These are phyloP conservation scores for Orchestia grillus DNA, from an alignment of 1,140 invertebrate genomes.

Conservation along the genomic window DNA sequence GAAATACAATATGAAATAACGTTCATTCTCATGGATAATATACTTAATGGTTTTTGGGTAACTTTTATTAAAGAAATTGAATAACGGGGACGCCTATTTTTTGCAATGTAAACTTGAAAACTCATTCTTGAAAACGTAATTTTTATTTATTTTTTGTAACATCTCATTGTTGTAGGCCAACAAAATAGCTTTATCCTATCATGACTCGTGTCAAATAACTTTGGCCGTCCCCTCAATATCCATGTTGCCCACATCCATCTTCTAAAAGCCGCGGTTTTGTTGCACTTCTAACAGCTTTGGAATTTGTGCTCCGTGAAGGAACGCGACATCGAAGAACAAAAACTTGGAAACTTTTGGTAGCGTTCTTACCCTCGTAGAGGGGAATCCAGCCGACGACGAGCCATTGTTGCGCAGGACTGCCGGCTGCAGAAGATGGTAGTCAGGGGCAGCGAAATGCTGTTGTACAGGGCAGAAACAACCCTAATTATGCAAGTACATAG, in stretches of 20 bases:
- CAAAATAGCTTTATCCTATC: neutral
- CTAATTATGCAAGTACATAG: neutral
- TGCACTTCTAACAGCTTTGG: neutral
- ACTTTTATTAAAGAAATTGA: too few relatives aligned
- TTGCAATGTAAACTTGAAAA: too few relatives aligned
- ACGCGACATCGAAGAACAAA: neutral
- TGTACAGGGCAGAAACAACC: neutral
- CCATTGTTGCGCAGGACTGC: conserved; percentile 57
- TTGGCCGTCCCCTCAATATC: neutral
- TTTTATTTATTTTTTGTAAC: neutral
- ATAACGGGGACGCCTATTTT: too few relatives aligned
- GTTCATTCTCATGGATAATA: too few relatives aligned
- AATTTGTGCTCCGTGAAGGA: neutral
- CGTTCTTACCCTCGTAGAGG: conserved; percentile 55
- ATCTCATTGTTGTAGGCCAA: neutral
- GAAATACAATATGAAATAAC: too few relatives aligned
- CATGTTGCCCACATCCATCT: neutral
- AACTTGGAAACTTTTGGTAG: neutral
- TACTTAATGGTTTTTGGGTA: too few relatives aligned
- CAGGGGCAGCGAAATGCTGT: neutral
- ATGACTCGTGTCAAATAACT: neutral
- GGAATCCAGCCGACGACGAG: conserved; percentile 60
- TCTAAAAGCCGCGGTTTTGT: neutral
- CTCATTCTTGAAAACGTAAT: too few relatives aligned
- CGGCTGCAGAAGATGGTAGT: neutral